A percentile compares a stretch with the other conserved stretches of the same genome.
phyloP scores from a whole-genome alignment of 2,797 vertebrate species.

The Chaetophractus vellerosus region DNA sequence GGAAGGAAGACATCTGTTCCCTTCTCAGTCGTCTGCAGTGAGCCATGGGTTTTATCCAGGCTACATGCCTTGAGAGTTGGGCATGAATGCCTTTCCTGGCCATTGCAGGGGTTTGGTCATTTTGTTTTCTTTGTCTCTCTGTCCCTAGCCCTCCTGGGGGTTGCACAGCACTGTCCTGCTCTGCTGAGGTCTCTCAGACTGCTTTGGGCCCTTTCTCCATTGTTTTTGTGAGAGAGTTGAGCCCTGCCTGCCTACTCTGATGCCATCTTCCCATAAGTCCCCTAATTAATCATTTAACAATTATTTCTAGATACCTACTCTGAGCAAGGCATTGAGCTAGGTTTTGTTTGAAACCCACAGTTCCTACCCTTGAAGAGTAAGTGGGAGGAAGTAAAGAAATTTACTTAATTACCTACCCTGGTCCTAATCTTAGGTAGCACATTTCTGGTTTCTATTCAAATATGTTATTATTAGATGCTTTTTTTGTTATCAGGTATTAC shows the following conservation, averaged over 20 bases:
- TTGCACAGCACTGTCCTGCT: no score
- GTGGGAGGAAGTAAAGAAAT: not conserved
- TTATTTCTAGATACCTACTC: not conserved
- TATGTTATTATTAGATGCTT: not conserved
- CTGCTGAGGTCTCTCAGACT: no score
- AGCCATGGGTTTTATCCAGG: no score
- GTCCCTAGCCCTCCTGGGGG: no score
- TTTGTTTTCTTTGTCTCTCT: no score
- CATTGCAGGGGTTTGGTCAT: no score
- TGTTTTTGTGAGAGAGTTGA: not conserved
- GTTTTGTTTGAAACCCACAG: not conserved
- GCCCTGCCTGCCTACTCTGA: no score
- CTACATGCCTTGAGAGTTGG: no score
- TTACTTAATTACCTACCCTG: not conserved
- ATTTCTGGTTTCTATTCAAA: not conserved
- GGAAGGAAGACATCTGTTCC: no score
- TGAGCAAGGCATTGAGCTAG: not conserved
- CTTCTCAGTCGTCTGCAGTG: no score
- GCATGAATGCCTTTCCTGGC: no score
- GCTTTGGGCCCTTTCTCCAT: not conserved
- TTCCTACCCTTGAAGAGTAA: not conserved
- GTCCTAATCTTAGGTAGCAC: not conserved
- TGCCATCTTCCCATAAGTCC: not conserved
- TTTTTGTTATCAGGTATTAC: not conserved
- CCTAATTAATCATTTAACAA: not conserved